These are phyloP conservation scores for Odontamblyopus lacepedii DNA, from an alignment of 2,797 vertebrate genomes.

Conservation along the genomic window DNA sequence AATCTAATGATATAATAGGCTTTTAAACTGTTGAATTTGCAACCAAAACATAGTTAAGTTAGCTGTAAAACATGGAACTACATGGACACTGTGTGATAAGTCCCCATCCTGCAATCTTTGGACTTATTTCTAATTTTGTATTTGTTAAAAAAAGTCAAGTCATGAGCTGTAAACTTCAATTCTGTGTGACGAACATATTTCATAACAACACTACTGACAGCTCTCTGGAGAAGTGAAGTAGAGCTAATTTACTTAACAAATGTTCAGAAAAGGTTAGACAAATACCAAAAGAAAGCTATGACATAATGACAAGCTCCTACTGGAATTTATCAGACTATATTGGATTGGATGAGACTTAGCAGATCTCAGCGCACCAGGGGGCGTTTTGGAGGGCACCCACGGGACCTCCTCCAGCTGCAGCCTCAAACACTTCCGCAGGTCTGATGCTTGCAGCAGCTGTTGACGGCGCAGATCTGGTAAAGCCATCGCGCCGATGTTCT, in stretches of 20 bases:
- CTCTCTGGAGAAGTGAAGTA: background rate
- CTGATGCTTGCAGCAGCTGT: slow-evolving; percentile 75
- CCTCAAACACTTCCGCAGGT: slow-evolving; percentile 43
- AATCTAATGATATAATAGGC: no score
- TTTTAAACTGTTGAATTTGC: no score
- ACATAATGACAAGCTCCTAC: background rate
- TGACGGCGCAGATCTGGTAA: slow-evolving; percentile 59
- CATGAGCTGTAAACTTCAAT: background rate
- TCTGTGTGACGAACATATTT: background rate
- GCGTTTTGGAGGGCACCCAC: slow-evolving; percentile 35
- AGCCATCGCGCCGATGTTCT: slow-evolving; percentile 57
- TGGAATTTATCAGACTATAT: slow-evolving; percentile 17
- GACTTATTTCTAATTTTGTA: background rate
- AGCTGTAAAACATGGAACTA: no score
- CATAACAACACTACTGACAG: background rate
- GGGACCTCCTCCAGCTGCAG: slow-evolving; percentile 40
- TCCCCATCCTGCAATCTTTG: no score
- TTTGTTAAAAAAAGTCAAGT: background rate
- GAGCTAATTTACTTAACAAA: slow-evolving; percentile 4
- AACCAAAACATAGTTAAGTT: no score
- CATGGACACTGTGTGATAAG: no score
- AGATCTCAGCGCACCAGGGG: slow-evolving; percentile 23
- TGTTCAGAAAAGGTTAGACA: background rate
- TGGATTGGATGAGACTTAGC: slow-evolving; percentile 48
- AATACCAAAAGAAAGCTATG: background rate